phyloP scores from a whole-genome alignment of 35 echinoderm and acorn worm genomes.

The Lytechinus pictus region DNA sequence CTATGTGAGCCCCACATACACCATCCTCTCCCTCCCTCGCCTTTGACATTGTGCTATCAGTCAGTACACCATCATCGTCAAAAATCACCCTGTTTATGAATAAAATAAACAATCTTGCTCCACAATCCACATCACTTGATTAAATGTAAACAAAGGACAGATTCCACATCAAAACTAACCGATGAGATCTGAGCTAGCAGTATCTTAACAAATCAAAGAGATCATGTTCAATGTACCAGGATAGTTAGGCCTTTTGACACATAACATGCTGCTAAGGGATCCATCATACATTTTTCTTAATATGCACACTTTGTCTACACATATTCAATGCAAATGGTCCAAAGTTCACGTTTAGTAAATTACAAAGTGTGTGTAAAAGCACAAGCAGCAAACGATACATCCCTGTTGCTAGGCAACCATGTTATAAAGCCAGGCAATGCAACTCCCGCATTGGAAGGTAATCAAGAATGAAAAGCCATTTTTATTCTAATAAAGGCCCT shows the following conservation, averaged over 20 bases:
- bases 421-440: neutral
- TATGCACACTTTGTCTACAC: neutral
- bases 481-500: neutral
- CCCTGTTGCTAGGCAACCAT: neutral
- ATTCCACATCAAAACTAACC: neutral
- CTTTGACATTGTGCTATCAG: neutral
- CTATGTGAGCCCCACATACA: too few relatives aligned
- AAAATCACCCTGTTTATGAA: slow-evolving; percentile 4
- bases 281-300: neutral
- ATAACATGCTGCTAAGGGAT: neutral
- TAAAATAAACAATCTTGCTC: neutral
- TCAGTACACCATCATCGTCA: neutral
- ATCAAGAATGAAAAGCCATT: neutral
- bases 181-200: neutral
- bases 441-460: neutral
- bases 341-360: neutral
- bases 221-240: too few relatives aligned
- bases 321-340: neutral
- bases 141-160: neutral
- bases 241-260: too few relatives aligned
- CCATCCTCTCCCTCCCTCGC: too few relatives aligned
- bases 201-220: too few relatives aligned
- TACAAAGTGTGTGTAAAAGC: neutral
- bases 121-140: neutral
- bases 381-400: neutral